A percentile compares a stretch with the other conserved stretches of the same genome.
Evolutionary conservation across 2,888 invertebrate genomes (phyloP).

Genomic region (Pterostichus madidus): DNA sequence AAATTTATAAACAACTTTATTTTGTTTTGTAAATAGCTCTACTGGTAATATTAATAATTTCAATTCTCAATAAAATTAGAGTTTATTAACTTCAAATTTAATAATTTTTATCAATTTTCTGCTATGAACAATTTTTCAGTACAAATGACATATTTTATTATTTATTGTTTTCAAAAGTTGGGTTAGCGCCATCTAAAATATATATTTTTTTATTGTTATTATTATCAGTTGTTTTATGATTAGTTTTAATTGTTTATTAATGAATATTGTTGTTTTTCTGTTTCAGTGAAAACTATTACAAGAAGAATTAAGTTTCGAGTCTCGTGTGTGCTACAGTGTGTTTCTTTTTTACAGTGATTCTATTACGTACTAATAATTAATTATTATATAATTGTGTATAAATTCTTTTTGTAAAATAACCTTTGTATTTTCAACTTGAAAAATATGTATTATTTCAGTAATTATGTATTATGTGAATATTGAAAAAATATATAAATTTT

Average conservation of each 20-base stretch:
- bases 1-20: too few relatives aligned
- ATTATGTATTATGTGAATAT: constrained; percentile 33
- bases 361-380: constrained; percentile 39
- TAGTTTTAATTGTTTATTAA: background rate
- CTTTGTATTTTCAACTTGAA: background rate
- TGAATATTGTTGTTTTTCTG: constrained; percentile 76
- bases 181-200: too few relatives aligned
- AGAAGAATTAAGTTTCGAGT: constrained; percentile 70
- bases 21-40: too few relatives aligned
- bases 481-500: constrained; percentile 47
- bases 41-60: too few relatives aligned
- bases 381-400: constrained; percentile 44
- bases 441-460: constrained; percentile 32
- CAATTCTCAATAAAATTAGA: too few relatives aligned
- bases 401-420: constrained; percentile 42
- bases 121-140: too few relatives aligned
- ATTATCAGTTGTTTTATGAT: background rate
- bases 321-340: constrained; percentile 36
- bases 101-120: too few relatives aligned
- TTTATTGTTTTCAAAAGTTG: too few relatives aligned
- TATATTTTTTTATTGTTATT: background rate
- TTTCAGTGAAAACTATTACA: constrained; percentile 86
- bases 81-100: too few relatives aligned
- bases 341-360: constrained; percentile 22
- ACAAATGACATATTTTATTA: too few relatives aligned